A percentile compares a stretch with the other conserved stretches of the same genome.
Conservation (phyloP, 2,113 vertebrate genomes). For the Sus scrofa region DNA sequence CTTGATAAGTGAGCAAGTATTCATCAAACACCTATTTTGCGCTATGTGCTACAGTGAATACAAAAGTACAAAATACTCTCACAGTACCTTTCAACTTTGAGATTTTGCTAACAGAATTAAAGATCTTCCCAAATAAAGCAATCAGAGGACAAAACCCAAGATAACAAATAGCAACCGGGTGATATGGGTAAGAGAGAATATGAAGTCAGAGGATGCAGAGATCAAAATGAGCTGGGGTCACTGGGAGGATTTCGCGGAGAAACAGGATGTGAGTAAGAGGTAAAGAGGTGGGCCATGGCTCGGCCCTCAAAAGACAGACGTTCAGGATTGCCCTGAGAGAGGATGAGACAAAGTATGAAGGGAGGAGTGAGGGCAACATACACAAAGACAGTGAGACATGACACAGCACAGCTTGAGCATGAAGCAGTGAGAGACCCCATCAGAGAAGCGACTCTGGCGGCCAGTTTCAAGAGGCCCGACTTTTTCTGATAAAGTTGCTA, state of each 20-base stretch:
- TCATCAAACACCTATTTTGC: not conserved
- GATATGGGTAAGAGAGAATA: not conserved
- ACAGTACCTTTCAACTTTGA: not conserved
- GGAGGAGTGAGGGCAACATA: not conserved
- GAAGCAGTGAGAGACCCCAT: not conserved
- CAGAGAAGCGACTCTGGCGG: not conserved
- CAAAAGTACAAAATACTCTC: not conserved
- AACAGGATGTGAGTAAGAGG: not conserved
- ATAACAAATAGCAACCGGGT: not conserved
- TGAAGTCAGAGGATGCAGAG: not conserved
- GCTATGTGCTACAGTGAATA: not conserved
- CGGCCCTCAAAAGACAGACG: not conserved
- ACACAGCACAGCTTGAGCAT: accelerated
- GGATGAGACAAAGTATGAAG: not conserved
- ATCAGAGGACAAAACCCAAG: not conserved
- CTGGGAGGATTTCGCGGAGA: not conserved
- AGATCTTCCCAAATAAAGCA: not conserved
- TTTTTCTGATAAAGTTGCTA: not conserved
- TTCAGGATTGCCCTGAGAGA: not conserved
- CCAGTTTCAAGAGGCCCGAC: not conserved
- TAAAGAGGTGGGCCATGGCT: not conserved
- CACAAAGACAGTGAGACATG: accelerated
- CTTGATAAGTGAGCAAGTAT: not conserved
- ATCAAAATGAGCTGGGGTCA: not conserved
- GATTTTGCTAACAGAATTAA: not conserved